Evolutionary conservation across 2,888 invertebrate species (phyloP), one percentile per base, ranked within the genome.

Genomic region (Agrypnus murinus): DNA sequence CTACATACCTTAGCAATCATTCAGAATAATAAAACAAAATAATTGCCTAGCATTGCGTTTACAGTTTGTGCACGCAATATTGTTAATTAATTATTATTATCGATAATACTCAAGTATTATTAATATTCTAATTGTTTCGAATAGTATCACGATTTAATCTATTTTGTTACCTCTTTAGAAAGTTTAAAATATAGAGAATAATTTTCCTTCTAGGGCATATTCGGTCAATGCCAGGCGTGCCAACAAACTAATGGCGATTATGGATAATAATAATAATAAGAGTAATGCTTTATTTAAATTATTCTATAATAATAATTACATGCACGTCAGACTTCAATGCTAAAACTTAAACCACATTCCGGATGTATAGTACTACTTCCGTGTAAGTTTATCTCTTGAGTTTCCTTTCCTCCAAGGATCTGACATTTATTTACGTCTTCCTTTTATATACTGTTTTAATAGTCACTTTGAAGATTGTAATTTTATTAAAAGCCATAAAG

Each of bases 161-260:
- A 32, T 40, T 9, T 15, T 10, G 53, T 9, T 32, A 31, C 15
- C 25, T 60, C 9, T 38, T 46, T 66, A 66, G 66, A 66, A 66
- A 66, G 66, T 59, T 38, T 25, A 5, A 25, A 25, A 59, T 57
- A 58, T 45, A 65, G 34, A 48, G 19, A 48, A 59, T 32, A 36
- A 36, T 12, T 66, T 59, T 59, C 66, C 66, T 40, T 66, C 31
- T 66, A 58, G 46, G 38, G 59, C 50, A 50, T 15, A 66, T 59
- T 66, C 66, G 66, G 66, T 66, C 66, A 66, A 66, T 66, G 66
- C 59, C 66, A 66, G 43, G 58, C 46, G 50, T 55, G 55, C 55
- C 55, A 36, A 32, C 34, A 15, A 15, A 36, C 55, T 25, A 25
- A 25, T 25, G 36, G 34, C 55, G 36, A 36, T 36, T 36, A 34